Evolutionary conservation across 2,888 invertebrate species (phyloP).

Genomic region (Pocota personata): DNA sequence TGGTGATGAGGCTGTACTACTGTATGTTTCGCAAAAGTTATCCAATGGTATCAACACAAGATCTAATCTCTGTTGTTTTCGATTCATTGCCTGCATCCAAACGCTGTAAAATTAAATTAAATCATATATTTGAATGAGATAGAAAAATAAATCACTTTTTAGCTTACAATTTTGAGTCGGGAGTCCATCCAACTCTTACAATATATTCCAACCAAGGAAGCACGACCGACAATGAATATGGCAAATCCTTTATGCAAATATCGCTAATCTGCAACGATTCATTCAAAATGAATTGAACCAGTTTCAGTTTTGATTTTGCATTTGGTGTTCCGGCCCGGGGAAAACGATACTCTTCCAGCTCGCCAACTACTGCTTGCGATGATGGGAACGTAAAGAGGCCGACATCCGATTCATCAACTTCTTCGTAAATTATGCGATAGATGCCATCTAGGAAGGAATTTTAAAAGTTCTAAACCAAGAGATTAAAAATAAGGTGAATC

Average conservation of each 20-base stretch:
- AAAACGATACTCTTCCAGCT: constrained; percentile 93
- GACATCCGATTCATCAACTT: constrained; percentile 95
- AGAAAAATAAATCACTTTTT: background rate
- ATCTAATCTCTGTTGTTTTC: constrained; percentile 93
- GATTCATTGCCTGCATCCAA: constrained; percentile 95
- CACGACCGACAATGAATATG: constrained; percentile 89
- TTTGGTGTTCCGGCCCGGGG: constrained; percentile 95
- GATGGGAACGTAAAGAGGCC: constrained; percentile 95
- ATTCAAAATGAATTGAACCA: constrained; percentile 90
- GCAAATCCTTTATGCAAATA: constrained; percentile 89
- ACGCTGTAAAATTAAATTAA: constrained; percentile 86
- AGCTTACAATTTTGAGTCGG: constrained; percentile 93
- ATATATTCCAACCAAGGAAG: constrained; percentile 98
- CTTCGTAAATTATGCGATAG: constrained; percentile 93
- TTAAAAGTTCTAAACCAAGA: background rate
- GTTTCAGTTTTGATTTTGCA: constrained; percentile 93
- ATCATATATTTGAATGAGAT: background rate
- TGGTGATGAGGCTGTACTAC: constrained; percentile 83
- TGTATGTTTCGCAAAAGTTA: constrained; percentile 86
- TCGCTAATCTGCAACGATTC: constrained; percentile 88
- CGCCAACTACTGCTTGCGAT: constrained; percentile 90
- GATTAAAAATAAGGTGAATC: background rate
- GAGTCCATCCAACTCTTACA: constrained; percentile 97
- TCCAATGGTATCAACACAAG: constrained; percentile 91
- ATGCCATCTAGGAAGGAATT: constrained; percentile 85